A percentile compares a stretch with the other conserved stretches of the same genome.
Evolutionary conservation across 2,888 invertebrate species (phyloP).

Genomic region (Drosophila robusta): DNA sequence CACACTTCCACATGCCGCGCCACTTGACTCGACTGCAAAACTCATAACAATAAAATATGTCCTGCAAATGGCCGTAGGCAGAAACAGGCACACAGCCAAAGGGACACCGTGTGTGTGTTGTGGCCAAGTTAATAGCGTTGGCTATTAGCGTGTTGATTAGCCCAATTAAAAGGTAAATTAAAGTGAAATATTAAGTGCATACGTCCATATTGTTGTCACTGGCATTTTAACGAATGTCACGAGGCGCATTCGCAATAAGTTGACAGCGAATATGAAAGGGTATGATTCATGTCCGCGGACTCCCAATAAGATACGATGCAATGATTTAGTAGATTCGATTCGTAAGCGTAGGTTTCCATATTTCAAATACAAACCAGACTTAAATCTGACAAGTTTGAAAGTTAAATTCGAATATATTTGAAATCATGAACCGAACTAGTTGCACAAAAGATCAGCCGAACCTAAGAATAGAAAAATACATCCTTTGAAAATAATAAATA

Average conservation of each 20-base stretch:
- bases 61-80: slow-evolving; percentile 41
- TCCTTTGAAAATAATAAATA: no score
- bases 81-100: slow-evolving; percentile 9
- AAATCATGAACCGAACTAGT: no score
- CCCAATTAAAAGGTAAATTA: slow-evolving; percentile 72
- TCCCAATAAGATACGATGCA: background rate
- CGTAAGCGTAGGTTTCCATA: no score
- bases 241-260: background rate
- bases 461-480: no score
- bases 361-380: background rate
- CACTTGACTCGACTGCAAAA: slow-evolving; percentile 49
- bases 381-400: no score
- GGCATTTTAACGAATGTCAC: slow-evolving; percentile 12
- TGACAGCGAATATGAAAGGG: background rate
- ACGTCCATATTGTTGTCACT: slow-evolving; percentile 18
- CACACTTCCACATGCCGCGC: background rate
- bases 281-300: background rate
- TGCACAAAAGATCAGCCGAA: no score
- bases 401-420: no score
- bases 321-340: no score
- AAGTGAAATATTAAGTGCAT: slow-evolving; percentile 71
- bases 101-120: slow-evolving; percentile 11
- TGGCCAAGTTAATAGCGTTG: slow-evolving; percentile 50
- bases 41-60: slow-evolving; percentile 78
- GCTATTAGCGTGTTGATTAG: slow-evolving; percentile 77